Base-by-base conservation (phyloP, 2,888 invertebrate species). In the Hemaris fuciformis region DNA sequence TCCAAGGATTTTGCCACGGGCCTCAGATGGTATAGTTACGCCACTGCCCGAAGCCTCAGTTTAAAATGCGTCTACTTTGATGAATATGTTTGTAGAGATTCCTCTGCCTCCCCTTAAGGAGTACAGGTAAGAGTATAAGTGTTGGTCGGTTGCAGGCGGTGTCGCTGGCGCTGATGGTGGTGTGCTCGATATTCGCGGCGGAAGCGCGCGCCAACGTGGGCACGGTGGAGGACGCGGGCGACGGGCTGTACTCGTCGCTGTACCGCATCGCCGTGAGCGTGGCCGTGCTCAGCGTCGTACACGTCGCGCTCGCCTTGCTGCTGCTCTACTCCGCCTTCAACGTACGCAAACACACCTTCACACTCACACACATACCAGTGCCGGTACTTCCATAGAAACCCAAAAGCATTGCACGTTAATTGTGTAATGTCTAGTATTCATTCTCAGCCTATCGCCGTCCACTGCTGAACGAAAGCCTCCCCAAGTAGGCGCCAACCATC, bases 101-200 rank as follows among this genome's bases (percentile, higher is more conserved):
- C n/a, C n/a, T n/a, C n/a, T 31, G 31, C 7, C 31, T 6, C 8
- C 6, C 3, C 38, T 43, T 1, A 25, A 1, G 13, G 13, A 34
- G 38, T 18, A 13, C 23, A 22, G 15, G 2, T 48, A 48, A 20
- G 4, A 18, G 7, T 48, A 1, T 18, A n/a, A n/a, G n/a, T n/a
- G n/a, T n/a, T n/a, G 8, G 25, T 22, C 7, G 4, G 1, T 25
- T 59, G 1, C 81, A 90, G 90, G n/a, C 80, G 20, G 64, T 71
- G 5, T 83, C 91, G 0, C 20, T 83, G 2, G 60, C 65, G 0
- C 64, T 87, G 67, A 77, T 87, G 75, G 65, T 82, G 46, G 5
- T 83, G n/a, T 78, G 84, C 64, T 69, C 84, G 1, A 41, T 81
- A 48, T 84, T 81, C 75, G 88, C 90, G 66, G 71, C 63, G 59